Conservation (phyloP, 2,888 invertebrate genomes). For the Megalurothrips usitatus region DNA sequence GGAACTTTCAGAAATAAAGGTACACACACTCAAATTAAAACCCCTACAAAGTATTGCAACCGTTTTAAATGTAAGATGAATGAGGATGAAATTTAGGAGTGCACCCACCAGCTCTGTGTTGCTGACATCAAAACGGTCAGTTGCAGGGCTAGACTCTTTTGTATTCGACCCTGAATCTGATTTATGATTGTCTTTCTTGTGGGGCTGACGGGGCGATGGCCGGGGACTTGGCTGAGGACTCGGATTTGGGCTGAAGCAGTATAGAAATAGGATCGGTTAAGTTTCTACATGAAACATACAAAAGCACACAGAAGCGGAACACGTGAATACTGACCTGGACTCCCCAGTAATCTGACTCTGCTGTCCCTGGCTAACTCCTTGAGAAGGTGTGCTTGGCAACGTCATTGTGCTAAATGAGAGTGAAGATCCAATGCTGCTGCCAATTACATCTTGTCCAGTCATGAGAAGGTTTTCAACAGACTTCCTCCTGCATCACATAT, state of each 20-base stretch:
- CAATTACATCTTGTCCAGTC: constrained; percentile 62
- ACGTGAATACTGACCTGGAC: neutral
- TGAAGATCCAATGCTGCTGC: constrained; percentile 59
- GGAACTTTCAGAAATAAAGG: no score
- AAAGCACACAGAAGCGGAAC: neutral
- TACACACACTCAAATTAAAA: no score
- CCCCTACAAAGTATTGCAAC: no score
- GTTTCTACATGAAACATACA: neutral
- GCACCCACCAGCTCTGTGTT: neutral
- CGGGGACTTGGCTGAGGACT: constrained; percentile 52
- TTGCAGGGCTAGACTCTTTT: neutral
- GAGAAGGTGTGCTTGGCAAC: constrained; percentile 43
- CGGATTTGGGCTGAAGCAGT: constrained; percentile 41
- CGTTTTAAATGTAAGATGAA: no score
- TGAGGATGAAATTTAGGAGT: neutral
- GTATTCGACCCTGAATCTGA: constrained; percentile 1
- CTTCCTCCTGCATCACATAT: constrained; percentile 52
- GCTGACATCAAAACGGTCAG: constrained; percentile 16
- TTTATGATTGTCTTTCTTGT: neutral
- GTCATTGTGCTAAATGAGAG: constrained; percentile 55
- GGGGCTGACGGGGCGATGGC: constrained; percentile 50
- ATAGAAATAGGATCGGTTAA: no score
- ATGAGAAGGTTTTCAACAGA: constrained; percentile 61
- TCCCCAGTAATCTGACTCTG: neutral
- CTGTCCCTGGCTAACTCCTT: neutral